A percentile compares a stretch with the other conserved stretches of the same genome.
Evolutionary conservation across 2,888 invertebrate species (phyloP).

Genomic region (Drosophila phalerata): DNA sequence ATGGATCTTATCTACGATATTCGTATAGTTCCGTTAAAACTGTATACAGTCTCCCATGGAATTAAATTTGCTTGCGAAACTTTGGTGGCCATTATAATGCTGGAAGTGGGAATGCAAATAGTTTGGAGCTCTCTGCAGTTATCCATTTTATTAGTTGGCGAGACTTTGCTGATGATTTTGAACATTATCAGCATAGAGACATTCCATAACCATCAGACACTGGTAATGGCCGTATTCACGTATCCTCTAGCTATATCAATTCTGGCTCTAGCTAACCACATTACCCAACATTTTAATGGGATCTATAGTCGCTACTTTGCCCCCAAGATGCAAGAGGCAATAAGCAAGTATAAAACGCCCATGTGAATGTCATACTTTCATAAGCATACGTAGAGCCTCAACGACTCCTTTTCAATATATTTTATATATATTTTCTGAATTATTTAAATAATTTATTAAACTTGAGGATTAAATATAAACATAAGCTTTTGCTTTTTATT

Average conservation of each 20-base stretch:
- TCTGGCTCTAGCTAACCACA: background rate
- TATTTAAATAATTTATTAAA: conserved; percentile 1
- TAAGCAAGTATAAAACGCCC: conserved; percentile 2
- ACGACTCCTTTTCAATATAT: background rate
- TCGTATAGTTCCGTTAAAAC: conserved; percentile 16
- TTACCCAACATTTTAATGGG: conserved; percentile 14
- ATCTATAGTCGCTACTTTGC: background rate
- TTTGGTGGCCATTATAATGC: conserved; percentile 18
- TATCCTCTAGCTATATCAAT: conserved; percentile 14
- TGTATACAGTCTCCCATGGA: background rate
- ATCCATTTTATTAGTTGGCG: background rate
- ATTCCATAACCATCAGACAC: background rate
- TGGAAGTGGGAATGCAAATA: conserved; percentile 30
- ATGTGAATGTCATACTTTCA: background rate
- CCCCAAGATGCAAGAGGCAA: background rate
- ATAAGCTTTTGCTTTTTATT: conserved; percentile 44
- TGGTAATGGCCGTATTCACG: conserved; percentile 21
- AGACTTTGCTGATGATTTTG: background rate
- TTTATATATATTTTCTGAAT: background rate
- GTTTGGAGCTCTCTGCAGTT: conserved; percentile 34
- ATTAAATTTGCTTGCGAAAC: conserved; percentile 24
- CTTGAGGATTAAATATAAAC: conserved; percentile 36
- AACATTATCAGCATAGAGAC: background rate
- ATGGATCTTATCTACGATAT: conserved; percentile 37
- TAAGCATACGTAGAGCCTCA: background rate